Evolutionary conservation across 35 echinoderm and acorn worm genomes (phyloP).

Genomic region (Antedon bifida): DNA sequence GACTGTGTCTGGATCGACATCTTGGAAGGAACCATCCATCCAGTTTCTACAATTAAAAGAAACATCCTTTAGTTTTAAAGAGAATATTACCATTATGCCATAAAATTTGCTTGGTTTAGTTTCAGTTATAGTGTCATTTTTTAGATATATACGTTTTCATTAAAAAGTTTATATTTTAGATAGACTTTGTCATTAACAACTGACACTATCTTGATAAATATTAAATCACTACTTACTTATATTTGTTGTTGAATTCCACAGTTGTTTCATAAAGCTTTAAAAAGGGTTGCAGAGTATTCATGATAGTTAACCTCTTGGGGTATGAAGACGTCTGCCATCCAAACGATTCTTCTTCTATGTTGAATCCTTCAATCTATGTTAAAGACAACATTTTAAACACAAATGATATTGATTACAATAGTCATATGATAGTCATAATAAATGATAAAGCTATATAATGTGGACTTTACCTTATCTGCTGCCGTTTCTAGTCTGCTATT

Average conservation of each 20-base stretch:
- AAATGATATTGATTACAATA: neutral
- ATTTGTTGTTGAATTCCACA: conserved; percentile 80
- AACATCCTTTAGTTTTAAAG: neutral
- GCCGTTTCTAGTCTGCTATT: conserved; percentile 73
- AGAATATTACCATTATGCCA: too few relatives aligned
- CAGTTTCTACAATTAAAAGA: conserved; percentile 29
- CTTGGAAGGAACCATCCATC: conserved; percentile 82
- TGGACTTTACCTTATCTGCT: conserved; percentile 71
- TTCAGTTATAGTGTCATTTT: too few relatives aligned
- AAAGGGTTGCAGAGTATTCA: conserved; percentile 47
- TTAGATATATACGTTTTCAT: too few relatives aligned
- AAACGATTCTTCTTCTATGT: conserved; percentile 84
- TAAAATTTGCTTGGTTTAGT: too few relatives aligned
- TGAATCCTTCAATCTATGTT: conserved; percentile 76
- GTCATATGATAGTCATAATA: too few relatives aligned
- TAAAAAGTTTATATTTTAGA: too few relatives aligned
- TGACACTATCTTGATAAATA: too few relatives aligned
- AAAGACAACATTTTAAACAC: neutral
- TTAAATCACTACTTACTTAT: conserved; percentile 77
- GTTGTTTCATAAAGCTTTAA: conserved; percentile 89
- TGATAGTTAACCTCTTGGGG: conserved; percentile 53
- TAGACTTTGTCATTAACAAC: too few relatives aligned
- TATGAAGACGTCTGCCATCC: conserved; percentile 93
- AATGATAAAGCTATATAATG: too few relatives aligned
- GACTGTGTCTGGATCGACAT: conserved; percentile 73